Evolutionary conservation across 2,113 vertebrate genomes (phyloP).

Genomic region (Phylloscopus whistleri): DNA sequence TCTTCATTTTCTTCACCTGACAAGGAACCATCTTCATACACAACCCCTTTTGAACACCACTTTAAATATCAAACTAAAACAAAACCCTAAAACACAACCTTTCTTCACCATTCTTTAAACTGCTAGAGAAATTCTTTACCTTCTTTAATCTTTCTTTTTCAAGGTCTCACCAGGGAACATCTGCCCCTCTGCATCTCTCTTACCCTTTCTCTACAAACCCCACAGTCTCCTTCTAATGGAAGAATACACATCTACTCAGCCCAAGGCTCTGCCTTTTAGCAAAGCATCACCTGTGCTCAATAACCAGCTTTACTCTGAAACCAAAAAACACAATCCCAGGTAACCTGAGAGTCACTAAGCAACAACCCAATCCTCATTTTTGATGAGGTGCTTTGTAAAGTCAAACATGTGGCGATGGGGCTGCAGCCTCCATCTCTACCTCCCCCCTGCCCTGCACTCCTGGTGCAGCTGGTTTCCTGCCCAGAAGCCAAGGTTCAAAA

Average conservation of each 20-base stretch:
- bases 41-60: not conserved
- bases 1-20: not conserved
- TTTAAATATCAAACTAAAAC: not conserved
- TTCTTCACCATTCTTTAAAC: not conserved
- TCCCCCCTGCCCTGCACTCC: not conserved
- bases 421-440: not conserved
- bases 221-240: not conserved
- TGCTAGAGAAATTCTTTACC: not conserved
- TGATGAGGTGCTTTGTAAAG: not conserved
- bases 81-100: not conserved
- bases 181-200: not conserved
- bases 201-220: not conserved
- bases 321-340: not conserved
- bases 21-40: not conserved
- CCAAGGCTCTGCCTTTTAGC: not conserved
- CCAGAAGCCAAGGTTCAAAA: not conserved
- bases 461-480: not conserved
- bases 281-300: not conserved
- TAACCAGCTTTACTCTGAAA: not conserved
- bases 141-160: not conserved
- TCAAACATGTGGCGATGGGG: rapidly evolving
- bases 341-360: not conserved
- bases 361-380: not conserved
- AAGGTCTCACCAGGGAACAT: not conserved
- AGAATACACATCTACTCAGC: not conserved